Percentiles rank a stretch among this genome's conserved stretches.
phyloP scores from a whole-genome alignment of 2,888 invertebrate genomes.

The Heliothis peltigera region DNA sequence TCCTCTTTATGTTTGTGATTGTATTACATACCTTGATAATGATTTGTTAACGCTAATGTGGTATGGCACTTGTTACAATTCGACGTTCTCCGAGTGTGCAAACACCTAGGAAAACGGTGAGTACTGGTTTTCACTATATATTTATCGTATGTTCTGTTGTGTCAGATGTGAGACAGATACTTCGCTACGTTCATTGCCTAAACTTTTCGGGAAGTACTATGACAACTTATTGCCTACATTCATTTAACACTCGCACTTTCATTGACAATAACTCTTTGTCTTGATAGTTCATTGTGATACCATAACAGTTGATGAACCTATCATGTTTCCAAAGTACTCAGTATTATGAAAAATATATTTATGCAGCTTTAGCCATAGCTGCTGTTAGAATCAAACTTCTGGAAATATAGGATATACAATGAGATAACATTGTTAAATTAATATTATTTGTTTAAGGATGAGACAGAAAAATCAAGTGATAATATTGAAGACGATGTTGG shows the following conservation, averaged over 20 bases:
- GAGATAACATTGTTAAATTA: not conserved
- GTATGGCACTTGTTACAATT: constrained; percentile 89
- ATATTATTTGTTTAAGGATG: constrained; percentile 77
- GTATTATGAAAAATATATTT: constrained; percentile 14
- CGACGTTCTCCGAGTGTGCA: constrained; percentile 88
- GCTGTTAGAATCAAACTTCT: not conserved
- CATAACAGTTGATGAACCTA: constrained; percentile 7
- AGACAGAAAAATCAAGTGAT: constrained; percentile 81
- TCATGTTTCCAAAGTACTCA: constrained; percentile 14
- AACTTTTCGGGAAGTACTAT: constrained; percentile 18
- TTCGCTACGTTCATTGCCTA: constrained; percentile 8
- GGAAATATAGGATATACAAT: not conserved
- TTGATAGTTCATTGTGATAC: constrained; percentile 7
- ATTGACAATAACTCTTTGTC: constrained; percentile 15
- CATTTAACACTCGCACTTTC: constrained; percentile 8
- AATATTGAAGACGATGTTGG: constrained; percentile 84
- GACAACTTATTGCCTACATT: constrained; percentile 16
- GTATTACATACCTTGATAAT: constrained; percentile 81
- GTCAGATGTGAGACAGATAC: constrained; percentile 44
- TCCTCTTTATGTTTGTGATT: constrained; percentile 85
- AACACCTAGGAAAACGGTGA: constrained; percentile 88
- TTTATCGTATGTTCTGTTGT: constrained; percentile 57
- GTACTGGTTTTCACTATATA: constrained; percentile 64
- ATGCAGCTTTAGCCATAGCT: constrained; percentile 13
- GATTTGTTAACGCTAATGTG: constrained; percentile 85